Evolutionary conservation across 2,113 vertebrate species (phyloP), one percentile per base, ranked within the genome.

Genomic region (Stegostoma tigrinum): DNA sequence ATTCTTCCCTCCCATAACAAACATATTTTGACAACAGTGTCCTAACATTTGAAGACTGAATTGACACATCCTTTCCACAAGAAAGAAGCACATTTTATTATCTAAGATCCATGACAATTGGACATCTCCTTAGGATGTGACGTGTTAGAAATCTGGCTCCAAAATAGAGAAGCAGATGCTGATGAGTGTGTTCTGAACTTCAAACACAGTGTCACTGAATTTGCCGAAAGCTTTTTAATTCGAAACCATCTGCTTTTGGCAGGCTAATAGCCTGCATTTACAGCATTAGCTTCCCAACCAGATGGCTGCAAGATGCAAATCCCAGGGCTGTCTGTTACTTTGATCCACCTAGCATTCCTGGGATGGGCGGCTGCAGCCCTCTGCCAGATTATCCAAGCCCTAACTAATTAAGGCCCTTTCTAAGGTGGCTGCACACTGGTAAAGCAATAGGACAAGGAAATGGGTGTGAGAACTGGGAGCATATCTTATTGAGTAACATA

Each of bases 181-280:
- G 64, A 0, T 38, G 61, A 66, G 55, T 10, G 34, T 64, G 55
- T 61, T 67, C 89, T 66, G 61, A n/a, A 67, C 38, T 93, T 93
- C 61, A 93, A 48, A 48, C 89, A 93, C 7, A 64, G 89, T 67
- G 89, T 17, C 55, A 93, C 89, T 38, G 89, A 93, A 93, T 93
- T 93, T 8, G 89, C 89, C 55, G 23, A 66, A 93, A 93, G 89
- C 89, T 93, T 93, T 66, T 93, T 93, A 93, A 93, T 93, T 61
- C 67, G 61, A 93, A 66, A 67, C 89, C 89, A 93, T 66, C 89
- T 67, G 89, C 61, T 93, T 93, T 66, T 93, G 89, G 61, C 89
- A 93, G n/a, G 27, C n/a, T 34, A 67, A 61, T 93, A 64, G 89
- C 89, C 61, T 64, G 6, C 61, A 38, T 34, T 93, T 93, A 93